Percentiles rank a stretch among this genome's conserved stretches.
These are phyloP conservation scores for Lordiphosa fenestrarum DNA, from an alignment of 2,888 invertebrate species.

Conservation along the genomic window DNA sequence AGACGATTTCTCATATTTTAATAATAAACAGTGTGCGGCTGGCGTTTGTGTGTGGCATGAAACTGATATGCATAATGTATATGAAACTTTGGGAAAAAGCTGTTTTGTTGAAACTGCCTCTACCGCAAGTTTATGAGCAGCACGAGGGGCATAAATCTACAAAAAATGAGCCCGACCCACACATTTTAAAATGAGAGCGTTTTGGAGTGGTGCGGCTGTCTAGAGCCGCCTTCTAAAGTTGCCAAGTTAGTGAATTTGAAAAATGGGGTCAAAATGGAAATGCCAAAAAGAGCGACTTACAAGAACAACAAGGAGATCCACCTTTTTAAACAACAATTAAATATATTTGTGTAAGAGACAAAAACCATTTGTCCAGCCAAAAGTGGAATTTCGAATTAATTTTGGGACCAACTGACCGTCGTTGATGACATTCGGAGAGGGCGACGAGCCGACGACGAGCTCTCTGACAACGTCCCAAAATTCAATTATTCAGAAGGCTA, in stretches of 20 bases:
- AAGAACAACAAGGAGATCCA: neutral
- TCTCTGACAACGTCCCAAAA: slow-evolving; percentile 39
- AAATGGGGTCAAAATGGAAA: slow-evolving; percentile 11
- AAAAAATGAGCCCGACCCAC: slow-evolving; percentile 21
- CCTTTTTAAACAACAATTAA: slow-evolving; percentile 4
- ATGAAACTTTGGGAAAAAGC: slow-evolving; percentile 37
- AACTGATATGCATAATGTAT: slow-evolving; percentile 53
- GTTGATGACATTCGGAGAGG: slow-evolving; percentile 29
- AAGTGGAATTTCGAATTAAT: slow-evolving; percentile 38
- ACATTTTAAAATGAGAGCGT: no score
- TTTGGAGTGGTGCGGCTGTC: slow-evolving; percentile 4
- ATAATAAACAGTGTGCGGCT: slow-evolving; percentile 20
- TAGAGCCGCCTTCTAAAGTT: slow-evolving; percentile 9
- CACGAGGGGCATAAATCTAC: slow-evolving; percentile 35
- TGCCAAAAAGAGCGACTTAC: neutral
- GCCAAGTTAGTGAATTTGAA: slow-evolving; percentile 4
- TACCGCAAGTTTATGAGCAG: slow-evolving; percentile 34
- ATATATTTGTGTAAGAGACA: neutral
- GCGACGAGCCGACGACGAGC: slow-evolving; percentile 9
- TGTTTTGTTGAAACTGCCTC: slow-evolving; percentile 32
- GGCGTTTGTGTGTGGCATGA: slow-evolving; percentile 7
- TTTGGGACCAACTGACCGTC: slow-evolving; percentile 31
- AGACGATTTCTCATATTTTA: slow-evolving; percentile 30
- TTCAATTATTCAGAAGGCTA: slow-evolving; percentile 53
- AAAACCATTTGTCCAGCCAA: slow-evolving; percentile 33